Evolutionary conservation across 1,140 invertebrate genomes (phyloP), one percentile per base, ranked within the genome.

Genomic region (Cepaea nemoralis): DNA sequence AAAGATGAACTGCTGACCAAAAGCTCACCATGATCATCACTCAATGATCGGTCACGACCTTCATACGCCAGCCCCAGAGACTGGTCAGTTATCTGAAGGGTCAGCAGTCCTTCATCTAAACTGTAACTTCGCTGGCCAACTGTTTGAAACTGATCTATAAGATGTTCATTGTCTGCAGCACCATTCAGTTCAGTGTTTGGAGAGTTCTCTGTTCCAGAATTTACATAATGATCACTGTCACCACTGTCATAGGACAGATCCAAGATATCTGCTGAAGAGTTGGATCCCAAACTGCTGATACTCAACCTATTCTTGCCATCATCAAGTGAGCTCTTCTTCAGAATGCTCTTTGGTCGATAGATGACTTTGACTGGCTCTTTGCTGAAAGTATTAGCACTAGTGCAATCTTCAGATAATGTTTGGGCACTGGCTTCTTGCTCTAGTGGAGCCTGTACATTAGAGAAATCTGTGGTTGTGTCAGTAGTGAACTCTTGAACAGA

Each of bases 241-340:
- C 80, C 81, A 75, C 89, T 90, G 83, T 91, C 90, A 66, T 91
- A 91, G 3, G 89, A 90, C 82, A 91, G 88, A 82, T 91, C 88
- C 31, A 91, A 82, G 76, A 91, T 87, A 80, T 91, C 90, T 42
- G 86, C 88, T 2, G 90, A 91, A 2, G 90, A 91, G 82, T 89
- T 90, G 50, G 90, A 91, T 33, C 89, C 86, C 1, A 86, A 75
- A 78, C 90, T 91, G 79, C 89, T 86, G 5, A 88, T 83, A 80
- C 89, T 90, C n/a, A 88, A 83, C n/a, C 90, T 78, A 77, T 90
- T 90, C 70, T 84, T 85, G 14, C 85, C 79, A 22, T 88, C 85
- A n/a, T 83, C 82, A 8, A 77, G 42, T n/a, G 78, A 80, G 27
- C 19, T 84, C 73, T 86, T 87, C 77, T 90, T 88, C 73, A 91